phyloP scores from a whole-genome alignment of 2,888 invertebrate species.

The Limnephilus lunatus region DNA sequence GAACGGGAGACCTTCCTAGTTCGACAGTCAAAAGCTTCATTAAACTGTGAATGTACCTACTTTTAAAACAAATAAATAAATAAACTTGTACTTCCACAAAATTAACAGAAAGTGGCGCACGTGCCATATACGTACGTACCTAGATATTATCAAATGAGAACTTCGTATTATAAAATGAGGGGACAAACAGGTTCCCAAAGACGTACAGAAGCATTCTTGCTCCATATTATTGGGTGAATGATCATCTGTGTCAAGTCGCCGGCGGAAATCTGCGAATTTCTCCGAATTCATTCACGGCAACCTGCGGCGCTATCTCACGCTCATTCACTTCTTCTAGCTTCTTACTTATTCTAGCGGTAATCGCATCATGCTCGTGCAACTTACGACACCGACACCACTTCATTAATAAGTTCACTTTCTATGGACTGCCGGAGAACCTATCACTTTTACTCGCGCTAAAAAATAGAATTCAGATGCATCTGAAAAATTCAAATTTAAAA shows the following conservation, averaged over 20 bases:
- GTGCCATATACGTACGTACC: too few relatives aligned
- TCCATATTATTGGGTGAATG: neutral
- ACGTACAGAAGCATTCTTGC: neutral
- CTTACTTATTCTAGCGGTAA: neutral
- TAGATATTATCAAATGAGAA: too few relatives aligned
- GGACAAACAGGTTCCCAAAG: neutral
- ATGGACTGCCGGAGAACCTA: neutral
- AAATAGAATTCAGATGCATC: too few relatives aligned
- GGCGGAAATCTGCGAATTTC: slow-evolving; percentile 6
- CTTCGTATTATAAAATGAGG: neutral
- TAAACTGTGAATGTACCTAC: too few relatives aligned
- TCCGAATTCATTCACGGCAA: slow-evolving; percentile 6
- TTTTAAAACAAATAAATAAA: too few relatives aligned
- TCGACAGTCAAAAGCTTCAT: too few relatives aligned
- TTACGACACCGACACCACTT: neutral
- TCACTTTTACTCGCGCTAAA: neutral
- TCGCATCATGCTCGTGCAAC: neutral
- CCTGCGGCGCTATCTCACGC: neutral
- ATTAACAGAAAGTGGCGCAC: too few relatives aligned
- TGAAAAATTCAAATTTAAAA: too few relatives aligned
- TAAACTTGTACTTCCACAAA: too few relatives aligned
- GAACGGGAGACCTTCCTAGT: too few relatives aligned
- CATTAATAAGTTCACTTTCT: neutral
- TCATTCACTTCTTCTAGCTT: neutral
- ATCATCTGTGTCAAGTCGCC: neutral